Base-by-base conservation (phyloP, 92 coral and sea anemone genomes). In the Zoanthus solanderi region DNA sequence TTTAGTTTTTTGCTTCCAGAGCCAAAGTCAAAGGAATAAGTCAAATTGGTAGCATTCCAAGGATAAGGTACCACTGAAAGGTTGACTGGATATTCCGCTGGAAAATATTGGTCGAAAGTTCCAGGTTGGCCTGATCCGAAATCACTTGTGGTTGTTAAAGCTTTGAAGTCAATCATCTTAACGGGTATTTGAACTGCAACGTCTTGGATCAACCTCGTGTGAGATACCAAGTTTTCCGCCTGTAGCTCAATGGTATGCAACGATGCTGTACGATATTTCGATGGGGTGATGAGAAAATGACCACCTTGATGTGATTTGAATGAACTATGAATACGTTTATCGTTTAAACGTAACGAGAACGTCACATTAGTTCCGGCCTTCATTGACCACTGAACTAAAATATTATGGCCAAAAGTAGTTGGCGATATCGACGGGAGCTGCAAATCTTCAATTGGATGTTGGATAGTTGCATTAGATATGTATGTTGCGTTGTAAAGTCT, bases 291-390 rank as follows among this genome's bases (percentile, higher is more conserved):
- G 37, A 29, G 14, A 7, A 83, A 32, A 1, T 10, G 6, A 44
- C 91, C 94, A 17, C 96, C 96, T 0, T 34, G 65, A 31, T 93
- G 88, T 13, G 93, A 83, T 75, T 84, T 83, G 11, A 76, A 16
- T 0, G 87, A 69, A 18, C 91, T 76, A 29, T 74, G 37, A 53
- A 78, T 46, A 2, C 32, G 67, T 29, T 80, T 61, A 9, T 80
- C 84, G 61, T 91, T 88, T 4, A 88, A 83, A 16, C 71, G 57
- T 56, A 91, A 30, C 6, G 47, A 50, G 50, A 95, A 91, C 2
- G 98, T 90, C 4, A 96, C 98, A 52, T 94, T 95, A 2, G 98
- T 94, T 14, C 98, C 98, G 18, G 75, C 52, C 13, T 88, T 67
- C 96, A 96, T 93, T 12, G 80, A 74, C 93, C 97, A 96, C 16